phyloP scores from a whole-genome alignment of 2,113 vertebrate genomes.

The Bagarius yarrelli region DNA sequence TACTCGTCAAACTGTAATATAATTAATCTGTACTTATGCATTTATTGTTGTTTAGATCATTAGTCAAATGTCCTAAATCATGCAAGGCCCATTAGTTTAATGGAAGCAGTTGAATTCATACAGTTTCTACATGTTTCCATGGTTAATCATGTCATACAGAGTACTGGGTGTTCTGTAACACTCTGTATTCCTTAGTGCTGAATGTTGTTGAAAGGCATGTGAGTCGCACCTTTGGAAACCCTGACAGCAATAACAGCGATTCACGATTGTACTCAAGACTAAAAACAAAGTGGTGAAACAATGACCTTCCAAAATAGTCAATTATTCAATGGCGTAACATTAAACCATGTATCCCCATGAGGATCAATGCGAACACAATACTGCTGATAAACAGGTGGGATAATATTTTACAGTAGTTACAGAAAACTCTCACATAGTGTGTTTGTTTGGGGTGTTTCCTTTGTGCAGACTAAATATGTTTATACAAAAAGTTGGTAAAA shows the following conservation, averaged over 20 bases:
- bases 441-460: neutral
- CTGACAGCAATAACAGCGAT: neutral
- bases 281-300: slow-evolving; percentile 33
- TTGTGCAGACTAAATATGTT: neutral
- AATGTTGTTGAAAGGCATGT: neutral
- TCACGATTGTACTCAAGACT: slow-evolving; percentile 1
- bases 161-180: neutral
- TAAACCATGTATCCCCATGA: slow-evolving; percentile 12
- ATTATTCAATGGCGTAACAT: neutral
- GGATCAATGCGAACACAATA: neutral
- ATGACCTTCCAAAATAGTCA: neutral
- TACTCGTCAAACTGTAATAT: neutral
- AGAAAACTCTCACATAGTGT: slow-evolving; percentile 2
- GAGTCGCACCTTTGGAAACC: neutral
- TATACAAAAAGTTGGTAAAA: neutral
- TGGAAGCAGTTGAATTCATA: neutral
- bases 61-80: neutral
- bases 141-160: neutral
- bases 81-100: neutral
- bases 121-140: neutral
- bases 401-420: neutral
- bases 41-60: neutral
- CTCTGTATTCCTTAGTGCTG: neutral
- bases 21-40: neutral
- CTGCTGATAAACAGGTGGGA: slow-evolving; percentile 21